A percentile compares a stretch with the other conserved stretches of the same genome.
These are phyloP conservation scores for Astur gentilis DNA, from an alignment of 2,113 vertebrate species.

Conservation along the genomic window DNA sequence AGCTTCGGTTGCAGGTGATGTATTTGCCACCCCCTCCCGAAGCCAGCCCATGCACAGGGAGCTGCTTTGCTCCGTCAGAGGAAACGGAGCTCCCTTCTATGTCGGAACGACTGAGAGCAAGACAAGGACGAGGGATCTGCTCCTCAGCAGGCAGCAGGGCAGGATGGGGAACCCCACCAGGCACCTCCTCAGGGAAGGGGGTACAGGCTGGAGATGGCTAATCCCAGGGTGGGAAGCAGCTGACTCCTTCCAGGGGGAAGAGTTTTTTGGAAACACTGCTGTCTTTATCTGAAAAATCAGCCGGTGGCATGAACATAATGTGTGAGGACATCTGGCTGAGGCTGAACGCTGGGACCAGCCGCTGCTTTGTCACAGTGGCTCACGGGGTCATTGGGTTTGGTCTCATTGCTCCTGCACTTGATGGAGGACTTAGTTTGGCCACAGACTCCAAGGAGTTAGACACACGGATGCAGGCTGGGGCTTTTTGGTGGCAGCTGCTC, in stretches of 20 bases:
- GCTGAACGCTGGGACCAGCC: neutral
- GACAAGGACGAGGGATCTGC: neutral
- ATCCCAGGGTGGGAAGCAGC: neutral
- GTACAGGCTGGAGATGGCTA: neutral
- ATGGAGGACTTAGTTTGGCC: neutral
- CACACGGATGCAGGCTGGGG: fast-evolving
- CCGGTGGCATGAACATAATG: fast-evolving
- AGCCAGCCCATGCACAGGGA: neutral
- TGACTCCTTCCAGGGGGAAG: neutral
- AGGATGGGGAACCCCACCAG: neutral
- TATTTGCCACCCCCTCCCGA: neutral
- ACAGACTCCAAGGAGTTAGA: neutral
- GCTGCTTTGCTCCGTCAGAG: neutral
- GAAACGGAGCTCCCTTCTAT: neutral
- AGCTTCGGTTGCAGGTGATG: slow-evolving; percentile 8
- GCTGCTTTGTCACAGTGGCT: fast-evolving
- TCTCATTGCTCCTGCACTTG: neutral
- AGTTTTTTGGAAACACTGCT: neutral
- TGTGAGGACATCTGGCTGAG: neutral
- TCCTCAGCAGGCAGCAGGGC: neutral
- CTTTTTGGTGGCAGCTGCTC: neutral
- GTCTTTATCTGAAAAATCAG: neutral
- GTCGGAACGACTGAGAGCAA: fast-evolving
- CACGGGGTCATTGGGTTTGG: neutral
- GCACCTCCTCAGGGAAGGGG: neutral